phyloP scores from a whole-genome alignment of 2,113 vertebrate species.

The Gavia stellata region DNA sequence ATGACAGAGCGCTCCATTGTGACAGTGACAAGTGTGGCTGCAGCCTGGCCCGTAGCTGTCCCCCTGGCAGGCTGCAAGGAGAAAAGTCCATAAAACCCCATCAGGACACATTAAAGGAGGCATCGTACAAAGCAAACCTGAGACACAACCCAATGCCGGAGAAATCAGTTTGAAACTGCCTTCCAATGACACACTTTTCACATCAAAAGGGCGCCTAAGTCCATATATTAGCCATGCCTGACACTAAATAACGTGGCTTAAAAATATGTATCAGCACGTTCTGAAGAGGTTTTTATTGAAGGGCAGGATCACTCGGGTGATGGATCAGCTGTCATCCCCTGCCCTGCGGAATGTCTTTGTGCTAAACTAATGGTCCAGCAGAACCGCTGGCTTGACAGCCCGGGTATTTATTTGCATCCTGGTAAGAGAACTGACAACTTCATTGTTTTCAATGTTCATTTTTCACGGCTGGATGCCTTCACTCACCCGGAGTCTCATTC shows the following conservation, averaged over 20 bases:
- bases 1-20: slow-evolving; percentile 63
- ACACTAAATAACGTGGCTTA: not conserved
- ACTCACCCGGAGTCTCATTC: slow-evolving; percentile 61
- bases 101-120: not conserved
- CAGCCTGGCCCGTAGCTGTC: slow-evolving; percentile 56
- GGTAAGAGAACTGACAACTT: slow-evolving; percentile 73
- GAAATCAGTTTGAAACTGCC: not conserved
- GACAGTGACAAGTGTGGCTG: slow-evolving; percentile 58
- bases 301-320: slow-evolving; percentile 26
- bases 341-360: slow-evolving; percentile 68
- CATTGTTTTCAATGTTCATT: slow-evolving; percentile 76
- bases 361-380: slow-evolving; percentile 74
- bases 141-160: not conserved
- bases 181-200: not conserved
- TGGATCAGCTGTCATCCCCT: slow-evolving; percentile 63
- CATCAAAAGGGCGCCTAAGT: not conserved
- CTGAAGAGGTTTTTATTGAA: slow-evolving; percentile 18
- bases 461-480: slow-evolving; percentile 70
- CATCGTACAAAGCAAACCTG: not conserved
- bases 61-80: slow-evolving; percentile 48
- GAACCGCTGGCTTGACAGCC: slow-evolving; percentile 52
- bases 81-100: not conserved
- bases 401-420: slow-evolving; percentile 75
- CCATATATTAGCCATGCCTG: not conserved
- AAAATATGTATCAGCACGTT: slow-evolving; percentile 32